Evolutionary conservation across 1,140 invertebrate species (phyloP).

Genomic region (Paraescarpia echinospica): DNA sequence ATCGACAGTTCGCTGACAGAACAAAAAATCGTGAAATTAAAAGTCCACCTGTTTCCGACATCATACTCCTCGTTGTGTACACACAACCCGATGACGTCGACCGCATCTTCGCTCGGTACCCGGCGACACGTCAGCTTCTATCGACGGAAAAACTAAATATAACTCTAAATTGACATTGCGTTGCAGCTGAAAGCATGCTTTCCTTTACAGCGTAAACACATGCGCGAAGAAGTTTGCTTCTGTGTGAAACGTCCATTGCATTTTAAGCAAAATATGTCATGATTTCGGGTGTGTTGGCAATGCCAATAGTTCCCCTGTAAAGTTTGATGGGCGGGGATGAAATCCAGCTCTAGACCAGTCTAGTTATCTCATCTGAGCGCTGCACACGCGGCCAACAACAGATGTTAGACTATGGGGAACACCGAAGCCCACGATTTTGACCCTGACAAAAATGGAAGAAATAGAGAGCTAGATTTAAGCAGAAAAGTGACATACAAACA

Average conservation of each 20-base stretch:
- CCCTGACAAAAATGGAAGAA: constrained; percentile 44
- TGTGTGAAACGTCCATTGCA: constrained; percentile 3
- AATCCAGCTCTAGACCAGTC: background rate
- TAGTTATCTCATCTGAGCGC: background rate
- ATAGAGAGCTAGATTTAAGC: constrained; percentile 48
- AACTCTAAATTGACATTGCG: constrained; percentile 9
- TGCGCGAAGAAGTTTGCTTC: background rate
- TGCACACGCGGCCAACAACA: background rate
- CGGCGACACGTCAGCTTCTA: background rate
- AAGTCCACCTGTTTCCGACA: background rate
- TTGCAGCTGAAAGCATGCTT: background rate
- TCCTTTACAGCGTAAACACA: background rate
- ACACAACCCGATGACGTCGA: constrained; percentile 33
- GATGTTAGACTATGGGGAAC: constrained; percentile 42
- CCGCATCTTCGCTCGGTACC: constrained; percentile 26
- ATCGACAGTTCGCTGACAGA: background rate
- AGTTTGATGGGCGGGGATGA: background rate
- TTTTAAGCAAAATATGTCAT: background rate
- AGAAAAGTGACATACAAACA: constrained; percentile 45
- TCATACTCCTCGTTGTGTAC: background rate
- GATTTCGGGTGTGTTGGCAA: background rate
- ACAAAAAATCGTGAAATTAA: background rate
- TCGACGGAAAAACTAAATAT: background rate
- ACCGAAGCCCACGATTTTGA: constrained; percentile 45
- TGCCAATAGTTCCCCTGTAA: background rate